A percentile compares a stretch with the other conserved stretches of the same genome.
Evolutionary conservation across 2,888 invertebrate genomes (phyloP).

Genomic region (Artemia sinica): DNA sequence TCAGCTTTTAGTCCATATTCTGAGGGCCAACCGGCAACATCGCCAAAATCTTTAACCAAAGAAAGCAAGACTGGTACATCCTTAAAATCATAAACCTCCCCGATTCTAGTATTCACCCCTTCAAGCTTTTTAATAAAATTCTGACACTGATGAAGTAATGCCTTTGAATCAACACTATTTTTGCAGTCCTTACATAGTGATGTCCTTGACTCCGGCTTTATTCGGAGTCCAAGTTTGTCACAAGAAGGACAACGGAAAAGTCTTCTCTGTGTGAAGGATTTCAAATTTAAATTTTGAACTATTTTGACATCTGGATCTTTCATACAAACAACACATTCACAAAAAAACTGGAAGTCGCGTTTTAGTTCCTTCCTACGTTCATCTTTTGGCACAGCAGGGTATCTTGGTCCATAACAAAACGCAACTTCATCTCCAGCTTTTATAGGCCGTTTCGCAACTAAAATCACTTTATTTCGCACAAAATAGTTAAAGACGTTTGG

Average conservation of each 20-base stretch:
- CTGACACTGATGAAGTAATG: background rate
- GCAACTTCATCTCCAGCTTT: conserved; percentile 8
- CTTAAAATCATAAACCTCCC: background rate
- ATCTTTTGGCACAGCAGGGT: background rate
- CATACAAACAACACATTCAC: conserved; percentile 1
- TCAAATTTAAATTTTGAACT: background rate
- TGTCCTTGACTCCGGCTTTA: background rate
- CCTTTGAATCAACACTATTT: background rate
- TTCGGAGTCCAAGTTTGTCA: conserved; percentile 2
- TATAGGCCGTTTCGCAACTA: conserved; percentile 8
- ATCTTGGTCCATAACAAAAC: conserved; percentile 11
- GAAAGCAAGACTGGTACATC: background rate
- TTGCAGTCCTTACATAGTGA: background rate
- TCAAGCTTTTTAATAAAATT: background rate
- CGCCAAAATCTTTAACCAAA: background rate
- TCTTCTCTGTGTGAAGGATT: background rate
- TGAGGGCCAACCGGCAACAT: background rate
- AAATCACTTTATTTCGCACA: background rate
- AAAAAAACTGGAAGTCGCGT: background rate
- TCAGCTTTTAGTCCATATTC: conserved; percentile 10
- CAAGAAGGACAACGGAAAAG: background rate
- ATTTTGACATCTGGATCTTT: conserved; percentile 5
- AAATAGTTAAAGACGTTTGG: conserved; percentile 11
- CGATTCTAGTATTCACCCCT: background rate
- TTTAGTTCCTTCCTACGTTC: background rate